Evolutionary conservation across 1,140 invertebrate genomes (phyloP).

Genomic region (Lucilia sericata): DNA sequence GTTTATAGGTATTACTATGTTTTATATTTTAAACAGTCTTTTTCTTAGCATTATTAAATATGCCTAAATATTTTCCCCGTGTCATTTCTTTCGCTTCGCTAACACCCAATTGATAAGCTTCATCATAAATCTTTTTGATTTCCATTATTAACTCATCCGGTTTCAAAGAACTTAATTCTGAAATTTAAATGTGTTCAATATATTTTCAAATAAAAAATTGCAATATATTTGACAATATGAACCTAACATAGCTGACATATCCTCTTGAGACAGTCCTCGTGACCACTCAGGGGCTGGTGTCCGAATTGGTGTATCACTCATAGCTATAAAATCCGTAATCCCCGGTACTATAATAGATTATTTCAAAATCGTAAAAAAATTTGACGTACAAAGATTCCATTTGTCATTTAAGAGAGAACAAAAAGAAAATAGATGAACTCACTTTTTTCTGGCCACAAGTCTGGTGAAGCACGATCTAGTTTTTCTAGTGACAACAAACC

Average conservation of each 20-base stretch:
- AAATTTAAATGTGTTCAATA: constrained; percentile 53
- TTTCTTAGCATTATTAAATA: constrained; percentile 71
- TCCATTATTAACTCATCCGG: constrained; percentile 87
- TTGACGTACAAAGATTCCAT: too few species aligned
- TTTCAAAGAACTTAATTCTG: constrained; percentile 85
- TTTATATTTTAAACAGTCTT: too few species aligned
- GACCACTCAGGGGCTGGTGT: constrained; percentile 71
- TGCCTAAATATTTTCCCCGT: constrained; percentile 92
- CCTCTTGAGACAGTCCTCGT: constrained; percentile 73
- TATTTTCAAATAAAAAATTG: too few species aligned
- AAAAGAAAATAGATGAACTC: constrained; percentile 53
- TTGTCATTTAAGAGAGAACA: too few species aligned
- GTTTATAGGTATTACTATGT: too few species aligned
- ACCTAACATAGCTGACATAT: constrained; percentile 81
- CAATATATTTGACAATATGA: constrained; percentile 58
- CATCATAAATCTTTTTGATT: constrained; percentile 92
- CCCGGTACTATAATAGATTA: constrained; percentile 74
- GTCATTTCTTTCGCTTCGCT: constrained; percentile 98
- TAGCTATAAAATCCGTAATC: constrained; percentile 77
- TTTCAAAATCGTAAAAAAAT: too few species aligned
- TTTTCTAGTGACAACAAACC: constrained; percentile 87
- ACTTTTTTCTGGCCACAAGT: constrained; percentile 95
- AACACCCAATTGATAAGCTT: constrained; percentile 91
- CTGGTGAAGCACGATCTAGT: constrained; percentile 89
- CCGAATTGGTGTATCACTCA: constrained; percentile 69